Base-by-base conservation (phyloP, 1,140 invertebrate species). In the Agrypnia vestita region DNA sequence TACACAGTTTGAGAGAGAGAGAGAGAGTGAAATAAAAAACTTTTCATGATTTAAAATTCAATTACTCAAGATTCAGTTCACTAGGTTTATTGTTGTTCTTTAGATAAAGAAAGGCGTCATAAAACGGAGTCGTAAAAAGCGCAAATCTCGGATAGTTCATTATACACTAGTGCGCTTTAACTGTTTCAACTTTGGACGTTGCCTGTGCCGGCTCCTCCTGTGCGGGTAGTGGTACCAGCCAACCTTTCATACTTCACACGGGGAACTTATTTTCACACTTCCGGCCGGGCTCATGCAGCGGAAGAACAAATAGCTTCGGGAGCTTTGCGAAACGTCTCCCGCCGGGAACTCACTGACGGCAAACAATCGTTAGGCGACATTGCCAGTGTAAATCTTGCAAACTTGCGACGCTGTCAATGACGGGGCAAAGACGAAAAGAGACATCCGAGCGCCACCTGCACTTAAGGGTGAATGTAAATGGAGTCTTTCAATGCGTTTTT, bases 361-460 rank as follows among this genome's bases (percentile, higher is more conserved):
- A 80, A 80, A 80, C 78, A 80, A 75, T 80, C 71, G 78, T 75
- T 75, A 75, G 72, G 21, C 51, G 67, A 47, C 78, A 73, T 61
- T 55, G 55, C 19, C 51, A 74, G 35, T 56, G 71, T 74, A 74
- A 56, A 56, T 44, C 71, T 55, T n/a, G 25, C 21, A 56, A 74
- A 55, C 51, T 56, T 74, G 15, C 71, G n/a, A 21, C 71, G 15
- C 43, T 35, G 17, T 46, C 55, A 17, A 51, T 74, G 71, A 49
- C 67, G 15, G 59, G 59, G 21, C 12, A 21, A 35, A 62, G 21
- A 35, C 59, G n/a, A 15, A n/a, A 15, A 56, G 53, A 1, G 11
- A 56, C 25, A 35, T 35, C 25, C 25, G 1, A 35, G 25, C 25
- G 6, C 6, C 25, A 35, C 25, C 6, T 35, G 25, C 25, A 35